Evolutionary conservation across 2,113 vertebrate species (phyloP).

Genomic region (Isurus oxyrinchus): DNA sequence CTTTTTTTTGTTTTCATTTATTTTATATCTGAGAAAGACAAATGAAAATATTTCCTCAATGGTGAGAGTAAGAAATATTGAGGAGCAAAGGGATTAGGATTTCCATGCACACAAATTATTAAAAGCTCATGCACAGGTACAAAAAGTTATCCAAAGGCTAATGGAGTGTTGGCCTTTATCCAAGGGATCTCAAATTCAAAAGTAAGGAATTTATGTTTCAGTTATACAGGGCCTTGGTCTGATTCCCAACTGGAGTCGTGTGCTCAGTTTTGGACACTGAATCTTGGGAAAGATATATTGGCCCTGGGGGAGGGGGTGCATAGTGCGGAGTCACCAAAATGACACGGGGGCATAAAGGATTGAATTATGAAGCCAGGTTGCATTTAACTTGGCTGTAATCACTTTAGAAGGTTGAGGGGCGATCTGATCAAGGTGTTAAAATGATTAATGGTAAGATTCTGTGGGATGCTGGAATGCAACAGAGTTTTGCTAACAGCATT

Average conservation of each 20-base stretch:
- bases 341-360: background rate
- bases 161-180: background rate
- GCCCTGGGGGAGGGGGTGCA: background rate
- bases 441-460: background rate
- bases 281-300: background rate
- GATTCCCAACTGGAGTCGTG: background rate
- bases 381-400: background rate
- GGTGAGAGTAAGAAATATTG: background rate
- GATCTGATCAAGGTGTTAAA: background rate
- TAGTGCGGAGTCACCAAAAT: background rate
- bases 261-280: background rate
- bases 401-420: background rate
- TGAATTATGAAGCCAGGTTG: background rate
- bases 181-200: background rate
- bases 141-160: background rate
- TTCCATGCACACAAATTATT: background rate
- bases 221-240: background rate
- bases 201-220: background rate
- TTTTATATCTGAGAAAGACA: no score
- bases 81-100: background rate
- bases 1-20: no score
- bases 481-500: background rate
- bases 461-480: background rate
- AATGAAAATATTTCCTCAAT: no score
- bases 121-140: background rate